Evolutionary conservation across 2,888 invertebrate genomes (phyloP), one percentile per base, ranked within the genome.

Genomic region (Fissipunctia ypsillon): DNA sequence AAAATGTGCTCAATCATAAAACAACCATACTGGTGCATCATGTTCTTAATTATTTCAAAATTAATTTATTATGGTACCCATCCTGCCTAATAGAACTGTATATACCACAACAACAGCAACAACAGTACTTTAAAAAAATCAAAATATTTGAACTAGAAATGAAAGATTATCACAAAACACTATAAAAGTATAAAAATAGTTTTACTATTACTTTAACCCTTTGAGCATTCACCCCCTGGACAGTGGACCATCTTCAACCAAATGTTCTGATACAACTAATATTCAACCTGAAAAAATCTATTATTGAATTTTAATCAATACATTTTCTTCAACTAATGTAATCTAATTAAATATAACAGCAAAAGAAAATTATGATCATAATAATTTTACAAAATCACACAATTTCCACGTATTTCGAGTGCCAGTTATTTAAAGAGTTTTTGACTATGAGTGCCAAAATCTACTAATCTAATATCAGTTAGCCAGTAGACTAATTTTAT

Each of bases 221-320:
- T 63, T n/a, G 67, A 67, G 56, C 7, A 66, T 28, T 12, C 35
- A 60, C 68, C 74, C 56, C 78, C 78, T 69, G 74, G 78, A 65
- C 68, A 45, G 63, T 45, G 22, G 6, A 64, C n/a, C 28, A 48
- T 38, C 14, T 50, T 0, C n/a, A 70, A 38, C 14, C 14, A 45
- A 45, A 19, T 59, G 25, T 54, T 19, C 41, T 41, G 19, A 65
- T n/a, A 25, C 9, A 48, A 38, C n/a, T 59, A 22, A 0, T 72
- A 14, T 45, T 19, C 28, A 48, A 41, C 9, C 5, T 41, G 2
- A 35, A 74, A 61, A n/a, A 16, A 35, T n/a, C 3, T 41, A 28
- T n/a, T 16, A n/a, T 22, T 35, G 22, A 41, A 31, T 64, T 56
- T 48, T 14, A 38, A 19, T 41, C n/a, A 12, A 50, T 16, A 31